Conservation (phyloP, 2,888 invertebrate genomes). For the Lypha dubia region DNA sequence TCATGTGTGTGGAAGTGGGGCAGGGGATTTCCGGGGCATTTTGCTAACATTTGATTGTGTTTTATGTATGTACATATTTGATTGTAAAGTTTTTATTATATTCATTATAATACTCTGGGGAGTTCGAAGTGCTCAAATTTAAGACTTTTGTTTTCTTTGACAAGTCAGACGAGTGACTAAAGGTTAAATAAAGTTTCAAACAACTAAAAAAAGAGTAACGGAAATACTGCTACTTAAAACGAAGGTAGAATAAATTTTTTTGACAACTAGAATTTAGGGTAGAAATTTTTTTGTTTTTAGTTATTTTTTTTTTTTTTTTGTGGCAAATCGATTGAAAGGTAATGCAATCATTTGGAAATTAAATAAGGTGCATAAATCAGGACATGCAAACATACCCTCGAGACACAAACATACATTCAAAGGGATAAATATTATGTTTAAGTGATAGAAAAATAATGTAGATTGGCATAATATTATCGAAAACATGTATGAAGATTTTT, state of each 20-base stretch:
- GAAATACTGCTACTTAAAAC: constrained; percentile 3
- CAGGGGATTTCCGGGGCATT: background rate
- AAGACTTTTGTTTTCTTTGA: constrained; percentile 48
- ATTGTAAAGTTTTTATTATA: constrained; percentile 70
- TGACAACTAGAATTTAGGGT: background rate
- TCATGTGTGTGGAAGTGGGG: no score
- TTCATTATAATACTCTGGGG: constrained; percentile 71
- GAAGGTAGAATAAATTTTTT: constrained; percentile 1
- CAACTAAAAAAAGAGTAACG: constrained; percentile 35
- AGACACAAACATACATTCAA: background rate
- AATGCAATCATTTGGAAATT: constrained; percentile 38
- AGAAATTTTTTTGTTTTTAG: no score
- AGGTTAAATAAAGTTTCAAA: constrained; percentile 28
- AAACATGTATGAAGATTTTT: background rate
- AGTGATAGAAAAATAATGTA: background rate
- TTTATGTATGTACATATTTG: no score
- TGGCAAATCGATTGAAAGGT: constrained; percentile 28
- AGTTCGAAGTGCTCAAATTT: constrained; percentile 57
- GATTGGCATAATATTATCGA: background rate
- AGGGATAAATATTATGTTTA: background rate
- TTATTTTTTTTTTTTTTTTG: constrained; percentile 1
- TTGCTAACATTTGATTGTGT: constrained; percentile 57
- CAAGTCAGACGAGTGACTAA: constrained; percentile 34
- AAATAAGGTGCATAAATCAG: constrained; percentile 23
- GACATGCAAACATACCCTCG: background rate